Percentiles rank a stretch among this genome's conserved stretches.
These are phyloP conservation scores for Zoanthus sociatus DNA, from an alignment of 92 coral and sea anemone species.

Conservation along the genomic window DNA sequence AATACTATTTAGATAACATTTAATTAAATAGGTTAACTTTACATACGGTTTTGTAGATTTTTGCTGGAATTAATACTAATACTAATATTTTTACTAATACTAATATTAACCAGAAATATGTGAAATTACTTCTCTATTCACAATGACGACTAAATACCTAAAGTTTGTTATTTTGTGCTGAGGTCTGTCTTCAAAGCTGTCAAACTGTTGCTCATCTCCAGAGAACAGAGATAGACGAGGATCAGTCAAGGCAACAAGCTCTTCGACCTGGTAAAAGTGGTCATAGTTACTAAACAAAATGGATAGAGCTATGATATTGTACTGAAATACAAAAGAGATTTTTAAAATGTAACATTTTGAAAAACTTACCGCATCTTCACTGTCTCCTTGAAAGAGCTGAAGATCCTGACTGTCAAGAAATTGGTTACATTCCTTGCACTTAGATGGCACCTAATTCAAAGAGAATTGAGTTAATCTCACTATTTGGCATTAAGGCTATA, in stretches of 20 bases:
- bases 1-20: too few relatives aligned
- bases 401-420: slow-evolving; percentile 86
- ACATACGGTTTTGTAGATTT: too few relatives aligned
- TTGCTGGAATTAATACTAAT: too few relatives aligned
- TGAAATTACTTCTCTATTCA: too few relatives aligned
- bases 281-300: too few relatives aligned
- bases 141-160: slow-evolving; percentile 62
- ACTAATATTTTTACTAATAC: too few relatives aligned
- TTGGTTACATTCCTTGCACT: slow-evolving; percentile 93
- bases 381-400: slow-evolving; percentile 86
- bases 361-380: slow-evolving; percentile 89
- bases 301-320: too few relatives aligned
- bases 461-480: neutral
- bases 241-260: slow-evolving; percentile 90
- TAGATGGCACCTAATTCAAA: slow-evolving; percentile 78
- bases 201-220: slow-evolving; percentile 94
- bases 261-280: slow-evolving; percentile 80
- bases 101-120: too few relatives aligned
- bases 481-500: neutral
- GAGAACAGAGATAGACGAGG: slow-evolving; percentile 92
- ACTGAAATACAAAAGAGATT: too few relatives aligned
- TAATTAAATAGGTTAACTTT: too few relatives aligned
- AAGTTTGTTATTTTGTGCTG: slow-evolving; percentile 96
- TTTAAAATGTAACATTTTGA: neutral
- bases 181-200: slow-evolving; percentile 96